A percentile compares a stretch with the other conserved stretches of the same genome.
phyloP scores from a whole-genome alignment of 2,888 invertebrate genomes.

The Epinotia ramella region DNA sequence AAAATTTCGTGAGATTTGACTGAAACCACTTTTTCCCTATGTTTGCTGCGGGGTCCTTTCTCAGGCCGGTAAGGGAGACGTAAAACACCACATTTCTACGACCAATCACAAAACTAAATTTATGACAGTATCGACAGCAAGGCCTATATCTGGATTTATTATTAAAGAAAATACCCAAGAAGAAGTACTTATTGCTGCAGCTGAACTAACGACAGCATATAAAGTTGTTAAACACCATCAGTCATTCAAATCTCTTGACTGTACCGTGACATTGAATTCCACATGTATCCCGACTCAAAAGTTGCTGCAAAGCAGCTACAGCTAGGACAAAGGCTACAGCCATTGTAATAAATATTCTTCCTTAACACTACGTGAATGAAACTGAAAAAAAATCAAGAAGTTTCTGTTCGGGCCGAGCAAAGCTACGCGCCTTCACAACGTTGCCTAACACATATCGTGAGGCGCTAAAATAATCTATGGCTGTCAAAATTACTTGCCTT shows the following conservation, averaged over 20 bases:
- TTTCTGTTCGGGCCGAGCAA: too few species aligned
- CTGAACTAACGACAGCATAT: slow-evolving; percentile 28
- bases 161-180: slow-evolving; percentile 28
- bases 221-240: slow-evolving; percentile 41
- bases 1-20: too few species aligned
- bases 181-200: slow-evolving; percentile 27
- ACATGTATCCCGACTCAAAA: slow-evolving; percentile 42
- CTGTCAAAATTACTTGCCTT: too few species aligned
- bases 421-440: too few species aligned
- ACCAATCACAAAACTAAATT: slow-evolving; percentile 30
- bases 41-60: too few species aligned
- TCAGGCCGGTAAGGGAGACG: slow-evolving; percentile 33
- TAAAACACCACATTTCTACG: slow-evolving; percentile 32
- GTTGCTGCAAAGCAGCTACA: slow-evolving; percentile 42
- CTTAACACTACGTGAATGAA: slow-evolving; percentile 30
- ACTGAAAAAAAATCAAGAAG: slow-evolving; percentile 35
- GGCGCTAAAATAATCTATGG: too few species aligned
- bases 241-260: slow-evolving; percentile 45
- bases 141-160: slow-evolving; percentile 26
- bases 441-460: too few species aligned
- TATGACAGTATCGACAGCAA: slow-evolving; percentile 29
- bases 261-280: slow-evolving; percentile 39
- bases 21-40: too few species aligned
- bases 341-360: slow-evolving; percentile 44
- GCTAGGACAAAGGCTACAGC: slow-evolving; percentile 43